A percentile compares a stretch with the other conserved stretches of the same genome.
These are phyloP conservation scores for Xanthorhoe spadicearia DNA, from an alignment of 2,888 invertebrate genomes.

Conservation along the genomic window DNA sequence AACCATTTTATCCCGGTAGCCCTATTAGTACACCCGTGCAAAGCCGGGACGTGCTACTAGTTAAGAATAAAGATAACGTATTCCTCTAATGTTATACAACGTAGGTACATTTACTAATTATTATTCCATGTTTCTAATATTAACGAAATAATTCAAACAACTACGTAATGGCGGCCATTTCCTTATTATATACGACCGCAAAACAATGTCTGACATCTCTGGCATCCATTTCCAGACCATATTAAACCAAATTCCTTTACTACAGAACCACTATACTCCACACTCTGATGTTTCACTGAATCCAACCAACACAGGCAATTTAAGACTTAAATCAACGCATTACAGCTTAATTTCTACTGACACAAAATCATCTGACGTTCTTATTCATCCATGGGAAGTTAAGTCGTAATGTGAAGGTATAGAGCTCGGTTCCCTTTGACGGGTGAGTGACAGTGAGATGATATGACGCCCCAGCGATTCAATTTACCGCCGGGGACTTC, in stretches of 20 bases:
- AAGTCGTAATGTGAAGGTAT: background rate
- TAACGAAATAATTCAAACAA: no score
- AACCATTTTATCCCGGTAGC: no score
- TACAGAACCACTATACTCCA: slow-evolving; percentile 25
- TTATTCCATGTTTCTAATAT: no score
- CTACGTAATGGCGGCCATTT: slow-evolving; percentile 41
- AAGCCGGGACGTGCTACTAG: no score
- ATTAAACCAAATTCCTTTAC: slow-evolving; percentile 44
- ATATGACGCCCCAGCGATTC: slow-evolving; percentile 41
- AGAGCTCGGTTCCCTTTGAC: background rate
- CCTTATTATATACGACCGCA: slow-evolving; percentile 39
- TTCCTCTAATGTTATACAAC: no score
- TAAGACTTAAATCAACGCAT: background rate
- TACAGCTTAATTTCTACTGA: background rate
- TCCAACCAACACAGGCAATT: background rate
- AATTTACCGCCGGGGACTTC: slow-evolving; percentile 43
- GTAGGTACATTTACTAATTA: no score
- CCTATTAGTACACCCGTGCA: no score
- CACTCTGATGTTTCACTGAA: background rate
- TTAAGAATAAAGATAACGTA: no score
- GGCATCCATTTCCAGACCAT: slow-evolving; percentile 40
- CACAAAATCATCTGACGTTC: background rate
- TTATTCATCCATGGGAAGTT: background rate
- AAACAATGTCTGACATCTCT: slow-evolving; percentile 42
- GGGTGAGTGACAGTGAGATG: slow-evolving; percentile 2